phyloP scores from a whole-genome alignment of 2,113 vertebrate species.

The Semnornis frantzii region DNA sequence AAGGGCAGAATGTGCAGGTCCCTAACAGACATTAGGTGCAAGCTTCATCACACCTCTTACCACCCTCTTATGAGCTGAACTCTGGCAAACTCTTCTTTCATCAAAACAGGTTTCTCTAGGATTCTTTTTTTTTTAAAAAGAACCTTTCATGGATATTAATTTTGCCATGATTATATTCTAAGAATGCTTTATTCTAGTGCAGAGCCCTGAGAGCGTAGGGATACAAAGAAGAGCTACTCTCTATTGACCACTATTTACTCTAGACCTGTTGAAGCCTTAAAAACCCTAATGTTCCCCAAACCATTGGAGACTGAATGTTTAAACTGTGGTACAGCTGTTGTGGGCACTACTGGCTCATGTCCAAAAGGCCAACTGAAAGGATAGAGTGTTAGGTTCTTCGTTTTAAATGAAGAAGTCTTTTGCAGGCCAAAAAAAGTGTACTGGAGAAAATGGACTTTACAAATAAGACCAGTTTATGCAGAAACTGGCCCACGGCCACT shows the following conservation, averaged over 20 bases:
- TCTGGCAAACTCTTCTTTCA: neutral
- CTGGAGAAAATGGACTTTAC: constrained; percentile 65
- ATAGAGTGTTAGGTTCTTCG: constrained; percentile 68
- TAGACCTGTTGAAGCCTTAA: constrained; percentile 69
- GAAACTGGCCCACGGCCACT: constrained; percentile 61
- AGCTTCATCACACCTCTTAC: neutral
- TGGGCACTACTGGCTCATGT: constrained; percentile 57
- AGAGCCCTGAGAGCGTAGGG: neutral
- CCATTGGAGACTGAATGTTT: constrained; percentile 68
- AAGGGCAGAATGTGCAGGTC: accelerated
- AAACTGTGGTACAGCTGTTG: constrained; percentile 76
- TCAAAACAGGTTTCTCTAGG: neutral
- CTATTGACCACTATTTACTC: constrained; percentile 69
- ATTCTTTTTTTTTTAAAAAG: neutral
- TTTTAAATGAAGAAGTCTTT: constrained; percentile 75
- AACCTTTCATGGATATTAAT: constrained; percentile 15
- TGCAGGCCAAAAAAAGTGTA: constrained; percentile 67
- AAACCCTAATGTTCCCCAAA: constrained; percentile 70
- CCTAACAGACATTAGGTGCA: neutral
- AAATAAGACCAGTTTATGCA: constrained; percentile 72
- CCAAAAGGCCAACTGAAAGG: constrained; percentile 69
- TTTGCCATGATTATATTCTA: constrained; percentile 28
- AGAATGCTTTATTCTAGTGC: constrained; percentile 36
- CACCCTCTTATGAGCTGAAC: neutral
- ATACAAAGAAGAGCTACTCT: constrained; percentile 66